These are phyloP conservation scores for Melanotus villosus DNA, from an alignment of 2,888 invertebrate species.

Conservation along the genomic window DNA sequence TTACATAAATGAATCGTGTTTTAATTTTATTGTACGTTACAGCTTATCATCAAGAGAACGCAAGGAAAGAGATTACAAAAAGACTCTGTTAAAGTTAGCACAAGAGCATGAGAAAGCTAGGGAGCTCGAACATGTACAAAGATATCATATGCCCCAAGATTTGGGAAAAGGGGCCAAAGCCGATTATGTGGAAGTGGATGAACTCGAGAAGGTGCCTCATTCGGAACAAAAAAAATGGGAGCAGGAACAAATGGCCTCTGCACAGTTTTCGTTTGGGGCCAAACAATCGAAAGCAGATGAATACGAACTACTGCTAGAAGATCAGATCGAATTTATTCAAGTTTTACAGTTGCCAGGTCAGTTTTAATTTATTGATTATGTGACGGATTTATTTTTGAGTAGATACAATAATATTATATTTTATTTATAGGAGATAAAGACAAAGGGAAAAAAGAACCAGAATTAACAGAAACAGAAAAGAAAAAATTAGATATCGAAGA, in stretches of 20 bases:
- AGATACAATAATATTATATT: too few species aligned
- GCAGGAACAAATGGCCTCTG: constrained; percentile 95
- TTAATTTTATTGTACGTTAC: constrained; percentile 69
- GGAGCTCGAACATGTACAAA: constrained; percentile 91
- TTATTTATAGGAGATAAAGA: constrained; percentile 66
- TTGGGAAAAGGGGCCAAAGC: constrained; percentile 80
- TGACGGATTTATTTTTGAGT: too few species aligned
- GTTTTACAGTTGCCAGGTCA: constrained; percentile 84
- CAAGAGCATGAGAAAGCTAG: constrained; percentile 96
- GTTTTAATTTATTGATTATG: not conserved
- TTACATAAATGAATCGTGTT: not conserved
- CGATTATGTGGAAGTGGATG: constrained; percentile 88
- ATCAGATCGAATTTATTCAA: constrained; percentile 98
- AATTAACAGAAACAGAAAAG: constrained; percentile 78
- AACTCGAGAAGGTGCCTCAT: constrained; percentile 85
- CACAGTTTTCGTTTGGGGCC: constrained; percentile 94
- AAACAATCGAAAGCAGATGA: constrained; percentile 79
- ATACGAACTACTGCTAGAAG: constrained; percentile 94
- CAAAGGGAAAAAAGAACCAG: constrained; percentile 72
- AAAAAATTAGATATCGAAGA: constrained; percentile 89
- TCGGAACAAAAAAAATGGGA: constrained; percentile 97
- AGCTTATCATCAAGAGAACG: constrained; percentile 86
- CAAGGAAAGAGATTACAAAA: constrained; percentile 90
- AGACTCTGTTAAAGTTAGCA: constrained; percentile 89
- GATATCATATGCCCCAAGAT: constrained; percentile 96